phyloP scores from a whole-genome alignment of 2,888 invertebrate genomes.

The Drosophila subquinaria region DNA sequence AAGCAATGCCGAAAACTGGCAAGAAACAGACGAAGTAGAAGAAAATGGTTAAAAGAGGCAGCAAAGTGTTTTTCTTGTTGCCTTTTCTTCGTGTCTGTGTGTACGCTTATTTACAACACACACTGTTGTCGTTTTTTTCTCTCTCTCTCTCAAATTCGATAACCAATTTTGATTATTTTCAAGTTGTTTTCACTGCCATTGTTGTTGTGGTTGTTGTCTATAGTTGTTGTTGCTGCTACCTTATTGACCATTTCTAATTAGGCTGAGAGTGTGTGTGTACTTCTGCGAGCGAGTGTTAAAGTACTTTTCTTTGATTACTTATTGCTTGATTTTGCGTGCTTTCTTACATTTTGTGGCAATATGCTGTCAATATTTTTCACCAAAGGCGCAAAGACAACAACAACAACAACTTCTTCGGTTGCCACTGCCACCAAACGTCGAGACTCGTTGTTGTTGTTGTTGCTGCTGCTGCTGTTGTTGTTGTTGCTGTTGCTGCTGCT shows the following conservation, averaged over 20 bases:
- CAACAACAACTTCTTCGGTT: constrained; percentile 51
- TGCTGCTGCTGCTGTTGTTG: constrained; percentile 23
- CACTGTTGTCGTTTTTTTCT: constrained; percentile 2
- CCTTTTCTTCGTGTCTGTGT: constrained; percentile 34
- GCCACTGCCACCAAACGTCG: constrained; percentile 69
- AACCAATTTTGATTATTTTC: constrained; percentile 76
- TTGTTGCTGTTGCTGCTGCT: constrained; percentile 54
- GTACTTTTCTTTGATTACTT: constrained; percentile 17
- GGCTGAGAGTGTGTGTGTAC: constrained; percentile 21
- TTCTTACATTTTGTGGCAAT: constrained; percentile 71
- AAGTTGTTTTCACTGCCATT: constrained; percentile 64
- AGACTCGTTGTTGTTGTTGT: constrained; percentile 61
- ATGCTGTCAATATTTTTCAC: constrained; percentile 81
- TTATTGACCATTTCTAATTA: constrained; percentile 56
- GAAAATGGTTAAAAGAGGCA: constrained; percentile 22
- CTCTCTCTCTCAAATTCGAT: constrained; percentile 52
- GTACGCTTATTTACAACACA: constrained; percentile 8
- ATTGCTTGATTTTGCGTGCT: constrained; percentile 36
- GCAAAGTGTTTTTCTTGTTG: constrained; percentile 52
- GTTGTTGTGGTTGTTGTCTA: constrained; percentile 18
- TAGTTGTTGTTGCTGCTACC: constrained; percentile 28
- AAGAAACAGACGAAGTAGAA: constrained; percentile 7
- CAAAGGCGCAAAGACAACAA: constrained; percentile 73
- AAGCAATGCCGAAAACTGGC: constrained; percentile 29
- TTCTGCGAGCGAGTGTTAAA: constrained; percentile 29